These are phyloP conservation scores for Noctilio leporinus DNA, from an alignment of 2,113 vertebrate species.

Conservation along the genomic window DNA sequence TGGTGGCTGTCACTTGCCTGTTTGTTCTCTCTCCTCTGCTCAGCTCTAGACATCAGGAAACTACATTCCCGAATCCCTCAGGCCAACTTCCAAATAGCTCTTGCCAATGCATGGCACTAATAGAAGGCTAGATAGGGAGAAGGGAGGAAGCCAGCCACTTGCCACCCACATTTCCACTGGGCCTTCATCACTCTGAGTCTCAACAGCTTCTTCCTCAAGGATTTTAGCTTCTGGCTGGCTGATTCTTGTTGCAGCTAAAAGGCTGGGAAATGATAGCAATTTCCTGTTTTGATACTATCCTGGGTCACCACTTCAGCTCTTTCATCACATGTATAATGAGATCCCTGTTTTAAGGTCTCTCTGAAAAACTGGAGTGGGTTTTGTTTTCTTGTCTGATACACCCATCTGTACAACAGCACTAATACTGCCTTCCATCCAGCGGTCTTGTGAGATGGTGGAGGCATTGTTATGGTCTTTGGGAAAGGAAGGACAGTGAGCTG, in stretches of 20 bases:
- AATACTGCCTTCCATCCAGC: not conserved
- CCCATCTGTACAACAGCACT: not conserved
- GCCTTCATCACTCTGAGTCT: not conserved
- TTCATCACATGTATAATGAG: not conserved
- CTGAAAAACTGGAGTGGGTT: not conserved
- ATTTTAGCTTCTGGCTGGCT: not conserved
- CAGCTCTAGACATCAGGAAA: not conserved
- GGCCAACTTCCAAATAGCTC: not conserved
- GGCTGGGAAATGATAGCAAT: not conserved
- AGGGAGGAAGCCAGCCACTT: not conserved
- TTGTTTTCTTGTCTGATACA: not conserved
- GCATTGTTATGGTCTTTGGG: not conserved
- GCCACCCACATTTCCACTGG: accelerated
- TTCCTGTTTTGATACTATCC: not conserved
- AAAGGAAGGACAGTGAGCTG: not conserved
- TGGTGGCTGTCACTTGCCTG: not conserved
- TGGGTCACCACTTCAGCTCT: not conserved
- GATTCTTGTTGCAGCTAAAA: not conserved
- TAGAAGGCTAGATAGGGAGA: not conserved
- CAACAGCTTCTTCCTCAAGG: not conserved
- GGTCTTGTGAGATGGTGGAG: not conserved
- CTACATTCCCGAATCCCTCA: not conserved
- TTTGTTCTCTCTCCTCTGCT: not conserved
- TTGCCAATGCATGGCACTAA: not conserved
- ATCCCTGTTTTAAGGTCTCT: not conserved